phyloP scores from a whole-genome alignment of 2,797 vertebrate species.

The Helostoma temminkii region DNA sequence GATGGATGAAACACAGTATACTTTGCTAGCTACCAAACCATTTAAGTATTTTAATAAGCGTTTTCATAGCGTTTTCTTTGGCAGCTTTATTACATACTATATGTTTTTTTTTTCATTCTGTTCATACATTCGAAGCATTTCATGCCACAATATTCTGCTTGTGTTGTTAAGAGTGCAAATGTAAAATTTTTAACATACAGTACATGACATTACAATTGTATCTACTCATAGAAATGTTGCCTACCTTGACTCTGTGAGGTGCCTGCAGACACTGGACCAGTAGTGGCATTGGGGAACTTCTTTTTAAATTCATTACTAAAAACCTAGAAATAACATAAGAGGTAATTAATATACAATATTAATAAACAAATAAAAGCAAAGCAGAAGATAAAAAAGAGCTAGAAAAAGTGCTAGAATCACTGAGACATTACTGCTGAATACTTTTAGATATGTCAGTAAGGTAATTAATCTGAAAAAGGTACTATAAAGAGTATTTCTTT shows the following conservation, averaged over 20 bases:
- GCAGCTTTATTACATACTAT: neutral
- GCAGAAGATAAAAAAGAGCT: neutral
- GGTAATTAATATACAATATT: neutral
- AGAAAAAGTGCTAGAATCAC: neutral
- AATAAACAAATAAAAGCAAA: neutral
- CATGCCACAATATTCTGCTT: neutral
- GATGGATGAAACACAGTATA: neutral
- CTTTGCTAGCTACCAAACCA: neutral
- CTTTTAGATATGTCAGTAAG: neutral
- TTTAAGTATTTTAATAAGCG: neutral
- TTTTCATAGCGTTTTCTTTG: neutral
- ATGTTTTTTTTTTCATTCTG: too few species aligned
- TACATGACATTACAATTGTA: neutral
- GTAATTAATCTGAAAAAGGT: neutral
- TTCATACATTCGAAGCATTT: too few species aligned
- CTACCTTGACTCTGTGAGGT: conserved; percentile 58
- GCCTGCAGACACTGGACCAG: neutral
- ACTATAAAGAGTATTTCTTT: neutral
- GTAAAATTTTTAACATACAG: conserved; percentile 1
- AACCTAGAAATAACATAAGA: conserved; percentile 59
- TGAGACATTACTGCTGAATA: neutral
- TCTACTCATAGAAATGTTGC: neutral
- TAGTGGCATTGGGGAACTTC: conserved; percentile 51
- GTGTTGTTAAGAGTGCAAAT: neutral
- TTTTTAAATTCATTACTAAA: conserved; percentile 78